These are phyloP conservation scores for Cancer borealis DNA, from an alignment of 2,888 invertebrate species.

Conservation along the genomic window DNA sequence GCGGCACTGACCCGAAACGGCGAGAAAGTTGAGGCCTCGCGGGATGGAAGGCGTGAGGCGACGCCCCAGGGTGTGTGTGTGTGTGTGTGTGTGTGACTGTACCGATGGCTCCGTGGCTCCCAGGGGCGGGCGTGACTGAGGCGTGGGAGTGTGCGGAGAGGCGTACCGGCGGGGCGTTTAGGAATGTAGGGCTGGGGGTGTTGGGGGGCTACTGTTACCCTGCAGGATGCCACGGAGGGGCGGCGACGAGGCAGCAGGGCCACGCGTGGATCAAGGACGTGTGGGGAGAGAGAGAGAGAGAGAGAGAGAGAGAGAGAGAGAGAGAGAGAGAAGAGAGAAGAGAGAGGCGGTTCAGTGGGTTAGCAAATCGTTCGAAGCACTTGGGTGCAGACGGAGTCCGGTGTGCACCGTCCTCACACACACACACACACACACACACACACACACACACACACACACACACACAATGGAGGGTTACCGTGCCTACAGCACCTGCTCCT, in stretches of 20 bases:
- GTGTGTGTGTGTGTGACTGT: slow-evolving; percentile 8
- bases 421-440: too few relatives aligned
- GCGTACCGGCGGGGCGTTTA: background rate
- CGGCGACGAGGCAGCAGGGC: background rate
- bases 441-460: too few relatives aligned
- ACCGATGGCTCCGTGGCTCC: background rate
- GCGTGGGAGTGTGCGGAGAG: background rate
- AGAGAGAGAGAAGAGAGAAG: background rate
- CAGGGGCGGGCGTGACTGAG: background rate
- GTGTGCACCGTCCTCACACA: too few relatives aligned
- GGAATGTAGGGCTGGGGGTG: background rate
- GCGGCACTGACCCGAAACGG: slow-evolving; percentile 18
- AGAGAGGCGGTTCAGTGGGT: too few relatives aligned
- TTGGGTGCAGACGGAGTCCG: too few relatives aligned
- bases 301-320: slow-evolving; percentile 28
- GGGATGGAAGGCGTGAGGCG: background rate
- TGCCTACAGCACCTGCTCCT: too few relatives aligned
- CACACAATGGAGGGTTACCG: too few relatives aligned
- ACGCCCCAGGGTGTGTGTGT: background rate
- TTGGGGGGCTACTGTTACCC: background rate
- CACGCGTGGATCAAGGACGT: background rate
- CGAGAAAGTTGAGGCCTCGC: background rate
- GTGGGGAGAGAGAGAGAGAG: background rate
- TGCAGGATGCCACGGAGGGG: background rate
- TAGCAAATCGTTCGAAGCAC: too few relatives aligned